Evolutionary conservation across 1,140 invertebrate genomes (phyloP).

Genomic region (Druon quercuslanigerum): DNA sequence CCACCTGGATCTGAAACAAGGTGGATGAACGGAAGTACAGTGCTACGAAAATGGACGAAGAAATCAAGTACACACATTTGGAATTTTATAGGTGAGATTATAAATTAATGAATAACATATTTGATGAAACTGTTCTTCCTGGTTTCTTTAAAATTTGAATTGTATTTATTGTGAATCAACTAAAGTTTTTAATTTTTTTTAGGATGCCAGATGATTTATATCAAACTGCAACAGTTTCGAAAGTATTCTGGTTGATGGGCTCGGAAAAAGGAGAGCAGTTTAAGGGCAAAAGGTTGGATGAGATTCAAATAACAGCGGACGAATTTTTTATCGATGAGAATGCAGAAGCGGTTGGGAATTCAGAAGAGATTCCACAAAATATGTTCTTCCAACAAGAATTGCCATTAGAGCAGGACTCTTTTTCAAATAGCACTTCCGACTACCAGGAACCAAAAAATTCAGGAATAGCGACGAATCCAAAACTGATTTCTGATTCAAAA

Average conservation of each 20-base stretch:
- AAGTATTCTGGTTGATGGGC: background rate
- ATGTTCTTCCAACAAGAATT: no score
- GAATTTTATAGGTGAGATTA: conserved; percentile 9
- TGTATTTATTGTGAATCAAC: background rate
- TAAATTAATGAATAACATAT: background rate
- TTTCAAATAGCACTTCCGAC: no score
- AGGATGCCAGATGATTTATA: background rate
- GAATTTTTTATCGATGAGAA: no score
- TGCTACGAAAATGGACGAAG: background rate
- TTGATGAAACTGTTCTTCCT: background rate
- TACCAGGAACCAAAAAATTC: no score
- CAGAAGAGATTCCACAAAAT: no score
- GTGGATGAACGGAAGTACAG: background rate
- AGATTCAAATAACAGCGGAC: no score
- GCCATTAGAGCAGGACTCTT: no score
- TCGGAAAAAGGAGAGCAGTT: background rate
- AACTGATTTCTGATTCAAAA: no score
- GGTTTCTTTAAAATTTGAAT: background rate
- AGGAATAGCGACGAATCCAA: no score
- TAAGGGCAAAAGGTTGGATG: background rate
- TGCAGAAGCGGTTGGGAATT: no score
- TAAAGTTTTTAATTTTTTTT: background rate
- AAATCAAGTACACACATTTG: background rate
- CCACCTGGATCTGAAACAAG: background rate
- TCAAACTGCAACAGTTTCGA: background rate